These are phyloP conservation scores for Bryconaethiops microstoma DNA, from an alignment of 2,797 vertebrate genomes.

Conservation along the genomic window DNA sequence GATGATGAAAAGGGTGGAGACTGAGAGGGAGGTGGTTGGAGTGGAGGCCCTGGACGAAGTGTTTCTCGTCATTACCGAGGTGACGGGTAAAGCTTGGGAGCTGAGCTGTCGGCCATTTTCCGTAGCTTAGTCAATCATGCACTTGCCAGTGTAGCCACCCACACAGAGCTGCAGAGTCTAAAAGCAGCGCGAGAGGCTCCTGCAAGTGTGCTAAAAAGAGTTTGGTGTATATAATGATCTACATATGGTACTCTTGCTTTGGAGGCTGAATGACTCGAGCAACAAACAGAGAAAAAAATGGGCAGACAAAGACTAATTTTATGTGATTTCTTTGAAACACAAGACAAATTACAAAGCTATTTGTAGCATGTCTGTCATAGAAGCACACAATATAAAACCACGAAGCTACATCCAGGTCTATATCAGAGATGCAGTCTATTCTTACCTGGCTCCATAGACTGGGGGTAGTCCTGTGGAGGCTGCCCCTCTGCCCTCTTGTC, in stretches of 20 bases:
- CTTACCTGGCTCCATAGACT: slow-evolving; percentile 89
- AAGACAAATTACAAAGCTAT: slow-evolving; percentile 24
- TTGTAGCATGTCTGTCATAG: slow-evolving; percentile 1
- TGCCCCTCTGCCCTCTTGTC: slow-evolving; percentile 82
- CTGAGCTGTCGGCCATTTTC: slow-evolving; percentile 69
- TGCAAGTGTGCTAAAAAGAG: slow-evolving; percentile 39
- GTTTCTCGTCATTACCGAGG: slow-evolving; percentile 69
- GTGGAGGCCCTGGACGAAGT: slow-evolving; percentile 61
- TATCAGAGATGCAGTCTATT: neutral
- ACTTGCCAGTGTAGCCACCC: slow-evolving; percentile 52
- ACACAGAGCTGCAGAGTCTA: slow-evolving; percentile 50
- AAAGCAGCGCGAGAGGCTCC: slow-evolving; percentile 51
- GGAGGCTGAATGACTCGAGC: slow-evolving; percentile 29
- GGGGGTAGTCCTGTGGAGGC: slow-evolving; percentile 79
- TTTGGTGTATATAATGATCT: slow-evolving; percentile 41
- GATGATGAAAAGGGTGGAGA: slow-evolving; percentile 68
- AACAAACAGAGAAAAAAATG: slow-evolving; percentile 37
- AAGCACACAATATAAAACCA: neutral
- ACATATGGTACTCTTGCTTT: slow-evolving; percentile 45
- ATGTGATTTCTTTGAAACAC: slow-evolving; percentile 32
- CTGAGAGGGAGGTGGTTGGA: slow-evolving; percentile 22
- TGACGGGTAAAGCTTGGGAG: slow-evolving; percentile 62
- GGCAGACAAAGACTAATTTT: slow-evolving; percentile 18
- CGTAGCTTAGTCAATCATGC: slow-evolving; percentile 65
- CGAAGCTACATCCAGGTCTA: neutral